Evolutionary conservation across 1,140 invertebrate species (phyloP).

Genomic region (Coenobita brevimanus): DNA sequence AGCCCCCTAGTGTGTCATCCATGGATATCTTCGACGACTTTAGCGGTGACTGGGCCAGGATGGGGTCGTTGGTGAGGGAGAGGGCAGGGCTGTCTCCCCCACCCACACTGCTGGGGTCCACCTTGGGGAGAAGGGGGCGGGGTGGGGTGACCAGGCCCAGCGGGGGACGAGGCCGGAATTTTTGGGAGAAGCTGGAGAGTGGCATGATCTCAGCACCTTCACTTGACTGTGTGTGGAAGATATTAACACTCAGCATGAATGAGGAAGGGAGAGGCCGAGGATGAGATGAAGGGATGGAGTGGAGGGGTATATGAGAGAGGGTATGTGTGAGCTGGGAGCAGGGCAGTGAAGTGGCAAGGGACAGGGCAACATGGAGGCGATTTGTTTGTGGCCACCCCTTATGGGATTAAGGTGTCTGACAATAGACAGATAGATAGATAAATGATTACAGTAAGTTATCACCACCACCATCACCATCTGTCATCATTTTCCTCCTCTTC

Average conservation of each 20-base stretch:
- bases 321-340: too few relatives aligned
- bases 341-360: too few relatives aligned
- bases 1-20: slow-evolving; percentile 82
- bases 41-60: slow-evolving; percentile 74
- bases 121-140: slow-evolving; percentile 74
- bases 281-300: too few relatives aligned
- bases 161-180: slow-evolving; percentile 82
- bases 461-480: too few relatives aligned
- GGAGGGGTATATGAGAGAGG: too few relatives aligned
- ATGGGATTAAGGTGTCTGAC: too few relatives aligned
- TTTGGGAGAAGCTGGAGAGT: slow-evolving; percentile 87
- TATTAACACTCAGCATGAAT: too few relatives aligned
- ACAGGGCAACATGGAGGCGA: too few relatives aligned
- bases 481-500: not conserved
- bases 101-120: slow-evolving; percentile 45
- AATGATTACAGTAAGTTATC: too few relatives aligned
- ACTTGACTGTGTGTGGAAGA: slow-evolving; percentile 79
- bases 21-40: slow-evolving; percentile 72
- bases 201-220: slow-evolving; percentile 93
- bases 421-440: too few relatives aligned
- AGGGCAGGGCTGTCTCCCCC: slow-evolving; percentile 62
- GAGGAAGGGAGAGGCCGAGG: too few relatives aligned
- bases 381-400: too few relatives aligned
- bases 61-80: slow-evolving; percentile 73
- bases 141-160: slow-evolving; percentile 78